Conservation (phyloP, 2,888 invertebrate genomes). For the Dilophus febrilis region DNA sequence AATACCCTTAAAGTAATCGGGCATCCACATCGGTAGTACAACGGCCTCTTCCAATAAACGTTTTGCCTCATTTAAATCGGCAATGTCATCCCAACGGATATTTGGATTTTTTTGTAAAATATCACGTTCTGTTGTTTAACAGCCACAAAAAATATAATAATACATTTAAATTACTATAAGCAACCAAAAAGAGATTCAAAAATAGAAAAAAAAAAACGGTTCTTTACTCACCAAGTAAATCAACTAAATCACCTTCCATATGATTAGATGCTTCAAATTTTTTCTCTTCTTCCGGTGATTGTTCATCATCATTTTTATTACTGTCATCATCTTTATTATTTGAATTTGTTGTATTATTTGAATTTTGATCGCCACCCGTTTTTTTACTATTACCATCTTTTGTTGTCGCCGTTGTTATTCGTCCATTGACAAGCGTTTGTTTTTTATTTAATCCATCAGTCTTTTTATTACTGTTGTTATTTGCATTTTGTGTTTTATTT, state of each 20-base stretch:
- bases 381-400: slow-evolving; percentile 4
- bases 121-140: slow-evolving; percentile 52
- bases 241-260: slow-evolving; percentile 82
- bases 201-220: too few species aligned
- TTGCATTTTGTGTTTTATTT: background rate
- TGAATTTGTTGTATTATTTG: slow-evolving; percentile 16
- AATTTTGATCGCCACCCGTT: slow-evolving; percentile 1
- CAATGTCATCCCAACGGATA: slow-evolving; percentile 89
- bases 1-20: slow-evolving; percentile 94
- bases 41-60: slow-evolving; percentile 90
- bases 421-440: background rate
- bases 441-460: background rate
- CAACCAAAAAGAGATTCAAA: too few species aligned
- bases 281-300: slow-evolving; percentile 47
- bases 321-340: slow-evolving; percentile 35
- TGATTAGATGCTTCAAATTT: slow-evolving; percentile 67
- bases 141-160: background rate
- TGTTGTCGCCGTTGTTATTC: slow-evolving; percentile 5
- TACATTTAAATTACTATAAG: too few species aligned
- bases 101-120: slow-evolving; percentile 95
- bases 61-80: slow-evolving; percentile 77
- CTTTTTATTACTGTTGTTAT: background rate
- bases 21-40: slow-evolving; percentile 94
- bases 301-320: slow-evolving; percentile 44
- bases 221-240: slow-evolving; percentile 54